Evolutionary conservation across 2,113 vertebrate genomes (phyloP), one percentile per base, ranked within the genome.

Genomic region (Lipophrys pholis): DNA sequence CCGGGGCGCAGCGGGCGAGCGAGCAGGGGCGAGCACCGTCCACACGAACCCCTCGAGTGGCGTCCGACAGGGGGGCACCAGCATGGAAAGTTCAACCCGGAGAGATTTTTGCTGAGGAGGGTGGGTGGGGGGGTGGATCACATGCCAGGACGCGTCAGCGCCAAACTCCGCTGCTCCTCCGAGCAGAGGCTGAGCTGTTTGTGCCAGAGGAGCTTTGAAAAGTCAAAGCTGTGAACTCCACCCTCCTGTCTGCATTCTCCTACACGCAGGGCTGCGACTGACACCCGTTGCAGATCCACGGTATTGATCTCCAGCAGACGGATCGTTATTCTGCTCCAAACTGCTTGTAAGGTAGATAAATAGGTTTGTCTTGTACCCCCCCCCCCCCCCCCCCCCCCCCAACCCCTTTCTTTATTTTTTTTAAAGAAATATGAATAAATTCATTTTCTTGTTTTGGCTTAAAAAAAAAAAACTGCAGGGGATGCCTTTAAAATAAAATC

Each of bases 141-240:
- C 74, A 64, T 57, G 76, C 67, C 72, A 66, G 74, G 56, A 80
- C 50, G 60, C 76, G 61, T 67, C 80, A 59, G 51, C 11, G 49
- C 30, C 66, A 67, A 61, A 71, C 82, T 78, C 76, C 68, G 65
- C 70, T 69, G 21, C 8, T 77, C 73, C 74, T 49, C 65, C 81
- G 41, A 49, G 65, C 74, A 83, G 50, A 79, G 78, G 84, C 45
- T 82, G 86, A 84, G 86, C 82, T 82, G 40, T 54, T 30, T 70
- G 61, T 81, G 52, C 69, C 78, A 52, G 71, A 79, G 85, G 73
- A 76, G 83, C 82, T 65, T 69, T 36, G 80, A 71, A 90, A 93
- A 94, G 91, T 93, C 82, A 79, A 80, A 85, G 85, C 85, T 80
- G 76, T 63, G 81, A 94, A 91, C 93, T 93, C 93, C 93, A 83